Conservation (phyloP, 2,113 vertebrate genomes). For the Reinhardtius hippoglossoides region DNA sequence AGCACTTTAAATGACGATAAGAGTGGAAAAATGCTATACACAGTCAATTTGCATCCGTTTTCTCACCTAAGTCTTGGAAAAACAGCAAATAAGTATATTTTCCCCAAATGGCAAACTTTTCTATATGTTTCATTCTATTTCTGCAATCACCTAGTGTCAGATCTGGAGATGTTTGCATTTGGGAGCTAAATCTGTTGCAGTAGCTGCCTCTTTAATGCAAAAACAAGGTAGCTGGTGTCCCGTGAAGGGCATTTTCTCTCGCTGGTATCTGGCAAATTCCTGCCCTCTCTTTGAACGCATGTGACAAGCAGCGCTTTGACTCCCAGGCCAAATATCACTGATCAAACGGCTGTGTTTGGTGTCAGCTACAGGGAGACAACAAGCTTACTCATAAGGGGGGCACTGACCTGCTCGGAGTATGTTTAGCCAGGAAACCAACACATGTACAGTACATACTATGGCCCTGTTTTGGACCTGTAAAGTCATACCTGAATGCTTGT, state of each 20-base stretch:
- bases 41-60: neutral
- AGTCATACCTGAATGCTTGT: slow-evolving; percentile 25
- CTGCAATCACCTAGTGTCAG: neutral
- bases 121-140: neutral
- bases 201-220: slow-evolving; percentile 14
- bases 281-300: slow-evolving; percentile 64
- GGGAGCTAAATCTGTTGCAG: slow-evolving; percentile 12
- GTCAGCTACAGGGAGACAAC: slow-evolving; percentile 65
- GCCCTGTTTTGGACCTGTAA: slow-evolving; percentile 42
- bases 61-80: neutral
- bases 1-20: too few species aligned
- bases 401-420: slow-evolving; percentile 52
- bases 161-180: slow-evolving; percentile 3
- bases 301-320: slow-evolving; percentile 71
- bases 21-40: neutral
- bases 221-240: slow-evolving; percentile 61
- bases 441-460: slow-evolving; percentile 57
- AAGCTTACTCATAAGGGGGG: slow-evolving; percentile 61
- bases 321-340: slow-evolving; percentile 62
- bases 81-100: neutral
- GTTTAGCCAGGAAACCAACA: slow-evolving; percentile 63
- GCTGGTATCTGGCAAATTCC: slow-evolving; percentile 65
- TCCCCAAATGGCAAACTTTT: neutral
- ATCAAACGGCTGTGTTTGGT: slow-evolving; percentile 71
- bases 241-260: slow-evolving; percentile 45